These are phyloP conservation scores for Cossypha heuglini DNA, from an alignment of 2,797 vertebrate species.

Conservation along the genomic window DNA sequence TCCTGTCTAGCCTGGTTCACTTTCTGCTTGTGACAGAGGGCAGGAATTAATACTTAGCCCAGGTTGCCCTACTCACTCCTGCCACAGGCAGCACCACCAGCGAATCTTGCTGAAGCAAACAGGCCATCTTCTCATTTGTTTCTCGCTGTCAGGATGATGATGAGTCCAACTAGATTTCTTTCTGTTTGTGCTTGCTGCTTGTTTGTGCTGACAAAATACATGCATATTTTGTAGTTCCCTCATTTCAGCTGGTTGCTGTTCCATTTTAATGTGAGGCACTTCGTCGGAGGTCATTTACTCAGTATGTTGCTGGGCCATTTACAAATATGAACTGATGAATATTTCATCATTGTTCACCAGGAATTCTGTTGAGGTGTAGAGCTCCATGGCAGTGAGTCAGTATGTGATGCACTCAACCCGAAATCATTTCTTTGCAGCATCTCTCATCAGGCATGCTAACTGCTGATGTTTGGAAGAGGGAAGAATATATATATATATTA, in stretches of 20 bases:
- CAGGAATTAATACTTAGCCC: background rate
- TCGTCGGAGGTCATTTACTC: conserved; percentile 58
- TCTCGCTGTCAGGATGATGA: conserved; percentile 14
- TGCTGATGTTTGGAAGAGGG: background rate
- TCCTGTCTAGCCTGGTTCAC: background rate
- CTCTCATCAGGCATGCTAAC: background rate
- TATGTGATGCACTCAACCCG: background rate
- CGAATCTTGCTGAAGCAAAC: background rate
- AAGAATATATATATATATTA: background rate
- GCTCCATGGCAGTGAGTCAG: conserved; percentile 34
- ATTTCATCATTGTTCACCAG: conserved; percentile 67
- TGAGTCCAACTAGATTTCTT: conserved; percentile 5
- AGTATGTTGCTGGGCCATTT: conserved; percentile 55
- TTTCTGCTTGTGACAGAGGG: background rate
- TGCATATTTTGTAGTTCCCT: conserved; percentile 46
- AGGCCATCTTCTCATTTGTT: conserved; percentile 40
- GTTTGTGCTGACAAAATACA: conserved; percentile 64
- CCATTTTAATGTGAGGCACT: conserved; percentile 46
- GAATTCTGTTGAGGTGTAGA: conserved; percentile 49
- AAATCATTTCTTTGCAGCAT: background rate
- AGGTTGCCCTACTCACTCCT: background rate
- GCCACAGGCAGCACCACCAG: background rate
- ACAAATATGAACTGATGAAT: conserved; percentile 66
- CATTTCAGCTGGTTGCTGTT: conserved; percentile 36
- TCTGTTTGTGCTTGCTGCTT: conserved; percentile 59